Percentiles rank a stretch among this genome's conserved stretches.
These are phyloP conservation scores for Diadumene lineata DNA, from an alignment of 92 coral and sea anemone genomes.

Conservation along the genomic window DNA sequence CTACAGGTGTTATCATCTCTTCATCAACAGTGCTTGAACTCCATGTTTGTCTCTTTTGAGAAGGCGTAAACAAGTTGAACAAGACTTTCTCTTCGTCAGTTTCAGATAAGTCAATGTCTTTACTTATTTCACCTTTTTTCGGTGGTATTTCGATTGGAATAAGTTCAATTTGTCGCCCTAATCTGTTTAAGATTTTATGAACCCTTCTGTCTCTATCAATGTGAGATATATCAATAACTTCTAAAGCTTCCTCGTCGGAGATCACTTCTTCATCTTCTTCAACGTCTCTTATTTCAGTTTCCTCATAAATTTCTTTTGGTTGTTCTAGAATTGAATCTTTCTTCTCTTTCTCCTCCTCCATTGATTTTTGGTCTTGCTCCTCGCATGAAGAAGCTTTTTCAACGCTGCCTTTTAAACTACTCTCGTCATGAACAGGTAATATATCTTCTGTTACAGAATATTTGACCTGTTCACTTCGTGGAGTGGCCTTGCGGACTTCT, in stretches of 20 bases:
- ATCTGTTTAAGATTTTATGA: conserved; percentile 20
- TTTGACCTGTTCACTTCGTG: neutral
- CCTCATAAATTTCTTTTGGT: conserved; percentile 7
- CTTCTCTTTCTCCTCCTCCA: neutral
- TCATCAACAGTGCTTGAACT: conserved; percentile 1
- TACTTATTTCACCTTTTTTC: conserved; percentile 7
- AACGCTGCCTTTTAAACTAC: neutral
- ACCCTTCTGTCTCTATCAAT: conserved; percentile 31
- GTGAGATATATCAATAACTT: conserved; percentile 16
- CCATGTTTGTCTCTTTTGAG: neutral
- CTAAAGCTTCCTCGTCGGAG: conserved; percentile 13
- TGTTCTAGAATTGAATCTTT: neutral
- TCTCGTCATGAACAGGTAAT: neutral
- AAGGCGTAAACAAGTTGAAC: conserved; percentile 12
- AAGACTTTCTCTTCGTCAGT: conserved; percentile 22
- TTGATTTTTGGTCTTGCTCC: neutral
- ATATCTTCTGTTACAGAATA: neutral
- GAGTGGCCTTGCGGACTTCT: neutral
- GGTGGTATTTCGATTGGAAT: conserved; percentile 19
- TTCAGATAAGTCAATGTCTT: conserved; percentile 16
- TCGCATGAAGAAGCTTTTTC: neutral
- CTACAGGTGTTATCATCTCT: conserved; percentile 16
- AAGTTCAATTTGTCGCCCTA: conserved; percentile 21
- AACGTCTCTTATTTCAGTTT: conserved; percentile 16
- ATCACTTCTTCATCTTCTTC: neutral